Conservation (phyloP, 2,888 invertebrate species). For the Ctenicera cuprea region DNA sequence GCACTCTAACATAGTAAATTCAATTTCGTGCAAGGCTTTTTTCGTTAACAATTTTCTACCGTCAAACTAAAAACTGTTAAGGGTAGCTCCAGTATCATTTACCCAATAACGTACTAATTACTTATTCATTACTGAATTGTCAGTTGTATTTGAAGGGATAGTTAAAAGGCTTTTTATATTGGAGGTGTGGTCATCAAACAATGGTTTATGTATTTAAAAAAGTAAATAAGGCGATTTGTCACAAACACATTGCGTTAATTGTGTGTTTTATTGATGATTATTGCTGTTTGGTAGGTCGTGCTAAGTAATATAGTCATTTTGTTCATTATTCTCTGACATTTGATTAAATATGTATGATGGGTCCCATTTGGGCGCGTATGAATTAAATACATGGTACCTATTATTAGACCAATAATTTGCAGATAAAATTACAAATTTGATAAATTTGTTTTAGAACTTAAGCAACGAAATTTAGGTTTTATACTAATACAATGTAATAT, state of each 20-base stretch:
- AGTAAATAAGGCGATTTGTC: constrained; percentile 52
- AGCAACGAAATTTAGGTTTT: no score
- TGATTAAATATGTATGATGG: constrained; percentile 43
- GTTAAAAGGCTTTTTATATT: constrained; percentile 52
- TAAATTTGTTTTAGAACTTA: no score
- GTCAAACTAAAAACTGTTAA: constrained; percentile 6
- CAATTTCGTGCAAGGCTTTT: no score
- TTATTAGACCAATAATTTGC: no score
- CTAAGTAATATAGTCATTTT: constrained; percentile 55
- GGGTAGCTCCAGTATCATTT: constrained; percentile 9
- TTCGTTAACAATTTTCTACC: background rate
- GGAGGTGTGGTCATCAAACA: constrained; percentile 41
- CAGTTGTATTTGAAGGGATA: constrained; percentile 47
- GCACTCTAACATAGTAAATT: no score
- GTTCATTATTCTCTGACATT: constrained; percentile 38
- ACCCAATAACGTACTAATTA: constrained; percentile 27
- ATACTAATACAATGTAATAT: no score
- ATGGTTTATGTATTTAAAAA: constrained; percentile 48
- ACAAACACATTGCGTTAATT: constrained; percentile 51
- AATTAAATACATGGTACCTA: background rate
- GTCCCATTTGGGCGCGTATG: background rate
- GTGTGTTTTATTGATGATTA: constrained; percentile 48
- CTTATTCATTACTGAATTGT: constrained; percentile 48
- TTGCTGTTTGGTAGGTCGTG: constrained; percentile 38
- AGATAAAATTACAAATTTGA: no score